Evolutionary conservation across 2,888 invertebrate species (phyloP), one percentile per base, ranked within the genome.

Genomic region (Leptinotarsa juncta): DNA sequence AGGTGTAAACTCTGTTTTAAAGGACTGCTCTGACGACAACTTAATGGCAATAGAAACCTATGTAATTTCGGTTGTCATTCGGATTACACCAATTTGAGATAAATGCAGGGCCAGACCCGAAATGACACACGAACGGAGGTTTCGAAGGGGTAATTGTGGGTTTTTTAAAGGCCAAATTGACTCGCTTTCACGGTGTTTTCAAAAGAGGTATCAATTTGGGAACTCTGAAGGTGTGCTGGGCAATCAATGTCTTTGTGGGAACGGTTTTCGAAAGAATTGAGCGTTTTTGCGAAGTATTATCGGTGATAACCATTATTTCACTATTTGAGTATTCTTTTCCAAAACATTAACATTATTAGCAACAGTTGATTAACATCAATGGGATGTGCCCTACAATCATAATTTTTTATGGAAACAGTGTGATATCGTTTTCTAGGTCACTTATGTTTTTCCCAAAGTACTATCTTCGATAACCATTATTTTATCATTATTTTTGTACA

Each of bases 1-100:
- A 82, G 82, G 82, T 82, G 83, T 79, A 77, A 77, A 77, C 70
- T 73, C 71, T 32, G 62, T 57, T 69, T 68, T 48, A 77, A 80
- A 77, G 76, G 77, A 79, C 81, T 70, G 77, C 82, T 83, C 18
- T 81, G 83, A 82, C 83, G 83, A 84, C 84, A 84, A 84, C 82
- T 83, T 84, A 84, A 69, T 69, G 69, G 69, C 57, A 20, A 69
- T 69, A 55, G 69, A 57, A 83, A 79, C 78, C 82, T 78, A 78
- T 82, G 82, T 84, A 83, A 84, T 84, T 83, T 83, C 81, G 77
- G 80, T 80, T 84, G 83, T 83, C 83, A 82, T 80, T 81, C 71
- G 79, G 81, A 82, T 82, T 83, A 83, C 79, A 82, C 77, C 77
- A 73, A 78, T 78, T 78, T 67, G 70, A 73, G 67, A 70, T 77